Conservation (phyloP, 2,888 invertebrate species). For the Steinernema hermaphroditum region DNA sequence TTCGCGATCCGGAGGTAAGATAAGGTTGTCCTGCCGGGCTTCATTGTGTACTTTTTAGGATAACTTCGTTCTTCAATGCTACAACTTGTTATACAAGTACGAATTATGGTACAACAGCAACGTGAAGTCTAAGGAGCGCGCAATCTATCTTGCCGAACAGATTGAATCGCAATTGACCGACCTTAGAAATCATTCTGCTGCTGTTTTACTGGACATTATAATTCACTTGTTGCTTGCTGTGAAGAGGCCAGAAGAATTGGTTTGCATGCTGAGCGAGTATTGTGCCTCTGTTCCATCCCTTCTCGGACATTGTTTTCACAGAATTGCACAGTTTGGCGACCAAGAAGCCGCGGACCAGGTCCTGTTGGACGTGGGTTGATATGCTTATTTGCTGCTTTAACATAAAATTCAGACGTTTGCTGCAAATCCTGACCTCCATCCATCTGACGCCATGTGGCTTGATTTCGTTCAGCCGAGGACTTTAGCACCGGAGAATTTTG, state of each 20-base stretch:
- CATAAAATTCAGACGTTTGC: slow-evolving; percentile 10
- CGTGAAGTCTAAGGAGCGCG: background rate
- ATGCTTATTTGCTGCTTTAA: too few species aligned
- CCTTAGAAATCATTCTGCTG: background rate
- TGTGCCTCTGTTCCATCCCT: background rate
- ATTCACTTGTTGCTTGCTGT: background rate
- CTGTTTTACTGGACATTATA: background rate
- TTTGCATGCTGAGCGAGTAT: background rate
- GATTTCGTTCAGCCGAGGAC: slow-evolving; percentile 4
- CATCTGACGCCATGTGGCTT: background rate
- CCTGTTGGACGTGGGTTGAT: background rate
- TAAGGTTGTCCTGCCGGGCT: background rate
- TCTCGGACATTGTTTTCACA: slow-evolving; percentile 5
- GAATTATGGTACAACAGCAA: background rate
- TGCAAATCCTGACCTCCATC: background rate
- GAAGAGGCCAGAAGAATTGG: background rate
- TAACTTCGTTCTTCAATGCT: slow-evolving; percentile 3
- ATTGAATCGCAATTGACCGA: background rate
- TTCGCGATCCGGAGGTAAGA: background rate
- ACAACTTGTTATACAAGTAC: background rate
- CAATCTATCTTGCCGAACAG: background rate
- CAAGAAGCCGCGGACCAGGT: slow-evolving; percentile 6
- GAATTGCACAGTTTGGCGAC: slow-evolving; percentile 7
- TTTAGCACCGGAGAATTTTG: background rate
- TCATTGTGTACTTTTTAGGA: slow-evolving; percentile 6